A percentile compares a stretch with the other conserved stretches of the same genome.
Conservation (phyloP, 2,888 invertebrate species). For the Diloba caeruleocephala region DNA sequence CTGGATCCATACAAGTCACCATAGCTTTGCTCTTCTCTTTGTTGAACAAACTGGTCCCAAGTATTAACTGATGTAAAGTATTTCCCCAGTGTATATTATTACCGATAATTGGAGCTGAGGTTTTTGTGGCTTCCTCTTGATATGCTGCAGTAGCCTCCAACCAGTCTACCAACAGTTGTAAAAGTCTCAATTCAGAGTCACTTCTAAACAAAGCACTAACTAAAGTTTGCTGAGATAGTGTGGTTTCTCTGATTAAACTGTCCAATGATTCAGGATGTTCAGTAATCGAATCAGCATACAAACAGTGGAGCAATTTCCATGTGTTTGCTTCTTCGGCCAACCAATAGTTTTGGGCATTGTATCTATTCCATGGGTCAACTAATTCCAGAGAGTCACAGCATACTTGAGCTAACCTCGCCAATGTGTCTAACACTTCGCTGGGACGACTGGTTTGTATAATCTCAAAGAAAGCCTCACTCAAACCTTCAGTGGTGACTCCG, state of each 20-base stretch:
- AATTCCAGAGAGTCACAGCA: constrained; percentile 90
- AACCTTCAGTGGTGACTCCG: constrained; percentile 72
- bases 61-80: constrained; percentile 93
- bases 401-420: constrained; percentile 90
- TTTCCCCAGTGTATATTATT: constrained; percentile 96
- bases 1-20: constrained; percentile 95
- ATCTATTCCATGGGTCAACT: constrained; percentile 85
- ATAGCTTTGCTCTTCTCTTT: constrained; percentile 80
- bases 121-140: constrained; percentile 90
- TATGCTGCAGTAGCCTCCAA: constrained; percentile 95
- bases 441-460: constrained; percentile 81
- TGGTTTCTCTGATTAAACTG: constrained; percentile 77
- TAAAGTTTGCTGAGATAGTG: constrained; percentile 78
- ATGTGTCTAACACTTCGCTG: constrained; percentile 89
- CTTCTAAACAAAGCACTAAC: constrained; percentile 79
- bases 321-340: constrained; percentile 95
- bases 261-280: constrained; percentile 88
- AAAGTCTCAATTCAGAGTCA: constrained; percentile 90
- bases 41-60: constrained; percentile 83
- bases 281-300: constrained; percentile 94
- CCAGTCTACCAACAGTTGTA: constrained; percentile 97
- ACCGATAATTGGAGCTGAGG: constrained; percentile 79
- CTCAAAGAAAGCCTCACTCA: constrained; percentile 84
- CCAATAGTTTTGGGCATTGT: constrained; percentile 87
- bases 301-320: constrained; percentile 95